These are phyloP conservation scores for Paramormyrops hopkinsi DNA, from an alignment of 2,797 vertebrate species.

Conservation along the genomic window DNA sequence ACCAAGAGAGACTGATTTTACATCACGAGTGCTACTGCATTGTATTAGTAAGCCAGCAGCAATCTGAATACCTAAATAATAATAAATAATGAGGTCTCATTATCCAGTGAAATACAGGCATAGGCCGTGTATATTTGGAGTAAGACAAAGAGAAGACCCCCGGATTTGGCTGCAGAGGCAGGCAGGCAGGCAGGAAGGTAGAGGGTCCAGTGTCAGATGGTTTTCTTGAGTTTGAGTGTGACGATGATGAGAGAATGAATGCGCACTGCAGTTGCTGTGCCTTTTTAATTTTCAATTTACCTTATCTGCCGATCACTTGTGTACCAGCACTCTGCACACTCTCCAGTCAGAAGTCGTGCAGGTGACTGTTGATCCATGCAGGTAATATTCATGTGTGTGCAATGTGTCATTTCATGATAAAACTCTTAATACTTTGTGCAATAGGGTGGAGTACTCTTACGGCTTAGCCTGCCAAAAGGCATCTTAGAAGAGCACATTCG, in stretches of 20 bases:
- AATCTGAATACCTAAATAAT: background rate
- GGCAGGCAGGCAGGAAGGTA: background rate
- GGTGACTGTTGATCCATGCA: background rate
- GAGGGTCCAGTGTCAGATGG: conserved; percentile 10
- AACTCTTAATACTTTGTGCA: background rate
- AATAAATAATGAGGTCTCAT: background rate
- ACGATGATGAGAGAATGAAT: background rate
- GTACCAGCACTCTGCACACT: background rate
- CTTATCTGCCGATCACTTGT: background rate
- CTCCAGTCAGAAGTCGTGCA: background rate
- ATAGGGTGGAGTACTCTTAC: background rate
- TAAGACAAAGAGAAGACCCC: background rate
- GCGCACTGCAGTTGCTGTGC: background rate
- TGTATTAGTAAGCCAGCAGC: background rate
- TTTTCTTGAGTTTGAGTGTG: background rate
- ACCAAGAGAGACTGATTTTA: background rate
- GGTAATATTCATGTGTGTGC: background rate
- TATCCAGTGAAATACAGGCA: background rate
- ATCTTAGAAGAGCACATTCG: background rate
- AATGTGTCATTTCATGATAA: background rate
- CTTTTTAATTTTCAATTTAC: conserved; percentile 20
- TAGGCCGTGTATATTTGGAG: background rate
- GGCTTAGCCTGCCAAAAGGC: background rate
- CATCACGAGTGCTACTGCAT: background rate
- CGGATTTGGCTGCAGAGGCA: background rate